Percentiles rank a stretch among this genome's conserved stretches.
Conservation (phyloP, 2,888 invertebrate species). For the Caenorhabditis sp. region DNA sequence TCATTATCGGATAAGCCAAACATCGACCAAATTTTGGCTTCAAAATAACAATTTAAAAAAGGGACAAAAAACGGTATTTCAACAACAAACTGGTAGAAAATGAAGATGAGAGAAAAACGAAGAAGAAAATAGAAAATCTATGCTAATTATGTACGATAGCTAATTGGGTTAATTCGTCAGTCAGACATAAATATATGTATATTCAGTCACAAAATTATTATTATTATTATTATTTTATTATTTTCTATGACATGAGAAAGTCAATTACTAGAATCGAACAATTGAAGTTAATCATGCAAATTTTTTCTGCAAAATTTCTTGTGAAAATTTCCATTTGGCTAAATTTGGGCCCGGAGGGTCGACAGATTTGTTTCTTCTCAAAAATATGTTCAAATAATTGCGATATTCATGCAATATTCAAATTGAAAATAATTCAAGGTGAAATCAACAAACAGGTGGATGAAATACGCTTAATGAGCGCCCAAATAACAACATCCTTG, state of each 20-base stretch:
- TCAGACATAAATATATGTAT: slow-evolving; percentile 1
- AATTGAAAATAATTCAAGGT: background rate
- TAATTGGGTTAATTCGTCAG: slow-evolving; percentile 1
- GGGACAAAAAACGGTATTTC: too few relatives aligned
- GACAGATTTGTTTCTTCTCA: too few relatives aligned
- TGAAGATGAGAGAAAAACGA: slow-evolving; percentile 4
- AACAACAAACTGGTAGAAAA: slow-evolving; percentile 10
- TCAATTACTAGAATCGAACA: background rate
- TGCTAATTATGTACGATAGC: slow-evolving; percentile 1
- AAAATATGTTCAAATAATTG: background rate
- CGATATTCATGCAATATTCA: background rate
- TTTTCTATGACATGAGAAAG: background rate
- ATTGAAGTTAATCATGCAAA: background rate
- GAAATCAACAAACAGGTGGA: slow-evolving; percentile 2
- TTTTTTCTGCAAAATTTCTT: background rate
- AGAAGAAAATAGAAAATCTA: slow-evolving; percentile 13
- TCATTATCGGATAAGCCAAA: background rate
- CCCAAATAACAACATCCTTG: background rate
- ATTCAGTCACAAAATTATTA: background rate
- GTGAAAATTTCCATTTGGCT: too few relatives aligned
- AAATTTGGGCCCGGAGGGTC: too few relatives aligned
- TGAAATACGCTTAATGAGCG: slow-evolving; percentile 14
- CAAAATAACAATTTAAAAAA: too few relatives aligned
- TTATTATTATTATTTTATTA: background rate
- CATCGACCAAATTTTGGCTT: too few relatives aligned